phyloP scores from a whole-genome alignment of 1,140 invertebrate species.

The Aradophagus sp. region DNA sequence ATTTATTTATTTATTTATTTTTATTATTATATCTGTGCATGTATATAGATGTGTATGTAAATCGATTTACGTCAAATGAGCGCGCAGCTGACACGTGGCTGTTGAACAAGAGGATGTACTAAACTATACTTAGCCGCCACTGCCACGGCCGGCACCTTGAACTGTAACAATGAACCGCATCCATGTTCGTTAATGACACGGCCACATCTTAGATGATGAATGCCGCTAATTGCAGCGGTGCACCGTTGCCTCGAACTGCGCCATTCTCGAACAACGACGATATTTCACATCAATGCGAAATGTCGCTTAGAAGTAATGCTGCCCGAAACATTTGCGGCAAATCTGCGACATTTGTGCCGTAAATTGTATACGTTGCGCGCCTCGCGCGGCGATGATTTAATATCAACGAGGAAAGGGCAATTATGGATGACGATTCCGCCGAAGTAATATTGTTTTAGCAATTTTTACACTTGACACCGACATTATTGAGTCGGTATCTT shows the following conservation, averaged over 20 bases:
- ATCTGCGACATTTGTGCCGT: constrained; percentile 17
- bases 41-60: constrained; percentile 8
- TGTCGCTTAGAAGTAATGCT: constrained; percentile 11
- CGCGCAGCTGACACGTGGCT: constrained; percentile 42
- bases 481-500: too few species aligned
- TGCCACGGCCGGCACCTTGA: constrained; percentile 55
- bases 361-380: constrained; percentile 22
- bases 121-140: constrained; percentile 49
- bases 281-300: constrained; percentile 19
- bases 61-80: constrained; percentile 38
- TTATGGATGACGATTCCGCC: constrained; percentile 6
- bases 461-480: too few species aligned
- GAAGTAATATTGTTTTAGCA: too few species aligned
- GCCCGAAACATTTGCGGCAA: too few species aligned
- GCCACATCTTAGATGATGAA: constrained; percentile 44
- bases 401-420: background rate
- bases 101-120: constrained; percentile 48
- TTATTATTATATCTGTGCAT: too few species aligned
- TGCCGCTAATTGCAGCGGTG: constrained; percentile 43
- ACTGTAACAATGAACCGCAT: constrained; percentile 59
- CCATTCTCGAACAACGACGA: constrained; percentile 13
- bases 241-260: constrained; percentile 21
- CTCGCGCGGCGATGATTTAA: constrained; percentile 1
- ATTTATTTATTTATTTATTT: too few species aligned
- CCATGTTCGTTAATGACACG: constrained; percentile 49